phyloP scores from a whole-genome alignment of 2,113 vertebrate species.

The Channa argus region DNA sequence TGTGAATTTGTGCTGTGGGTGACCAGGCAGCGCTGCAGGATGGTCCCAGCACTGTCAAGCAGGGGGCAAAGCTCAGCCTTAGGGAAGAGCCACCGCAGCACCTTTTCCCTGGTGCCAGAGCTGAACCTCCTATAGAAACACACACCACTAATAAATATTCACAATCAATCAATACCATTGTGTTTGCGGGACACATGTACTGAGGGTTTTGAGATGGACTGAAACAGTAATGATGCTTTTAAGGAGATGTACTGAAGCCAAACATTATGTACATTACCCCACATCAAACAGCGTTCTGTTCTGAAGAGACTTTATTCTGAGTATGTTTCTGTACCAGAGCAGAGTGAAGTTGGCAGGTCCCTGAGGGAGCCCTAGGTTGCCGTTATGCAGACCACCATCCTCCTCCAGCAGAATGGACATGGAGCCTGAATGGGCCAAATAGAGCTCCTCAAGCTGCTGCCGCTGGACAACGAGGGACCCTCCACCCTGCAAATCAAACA shows the following conservation, averaged over 20 bases:
- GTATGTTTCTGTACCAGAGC: constrained; percentile 73
- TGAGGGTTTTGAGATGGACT: background rate
- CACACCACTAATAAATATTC: background rate
- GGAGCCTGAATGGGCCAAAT: constrained; percentile 72
- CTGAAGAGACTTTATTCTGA: background rate
- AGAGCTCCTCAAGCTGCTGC: constrained; percentile 81
- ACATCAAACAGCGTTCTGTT: too few species aligned
- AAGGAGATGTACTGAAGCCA: background rate
- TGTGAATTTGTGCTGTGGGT: constrained; percentile 76
- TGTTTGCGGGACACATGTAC: background rate
- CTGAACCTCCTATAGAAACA: constrained; percentile 73
- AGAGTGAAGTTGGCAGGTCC: constrained; percentile 83
- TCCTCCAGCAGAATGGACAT: constrained; percentile 78
- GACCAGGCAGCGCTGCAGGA: constrained; percentile 80
- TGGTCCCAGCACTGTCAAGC: constrained; percentile 77
- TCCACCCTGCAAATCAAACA: constrained; percentile 69
- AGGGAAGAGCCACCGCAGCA: constrained; percentile 81
- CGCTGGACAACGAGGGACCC: constrained; percentile 76
- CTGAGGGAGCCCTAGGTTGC: constrained; percentile 62
- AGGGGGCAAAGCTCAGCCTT: constrained; percentile 80
- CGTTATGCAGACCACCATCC: constrained; percentile 45
- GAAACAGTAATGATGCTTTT: background rate
- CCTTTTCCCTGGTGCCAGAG: constrained; percentile 75
- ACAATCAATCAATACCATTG: background rate
- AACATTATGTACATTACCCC: too few species aligned